Evolutionary conservation across 2,888 invertebrate species (phyloP), one percentile per base, ranked within the genome.

Genomic region (Lamellibrachia columna): DNA sequence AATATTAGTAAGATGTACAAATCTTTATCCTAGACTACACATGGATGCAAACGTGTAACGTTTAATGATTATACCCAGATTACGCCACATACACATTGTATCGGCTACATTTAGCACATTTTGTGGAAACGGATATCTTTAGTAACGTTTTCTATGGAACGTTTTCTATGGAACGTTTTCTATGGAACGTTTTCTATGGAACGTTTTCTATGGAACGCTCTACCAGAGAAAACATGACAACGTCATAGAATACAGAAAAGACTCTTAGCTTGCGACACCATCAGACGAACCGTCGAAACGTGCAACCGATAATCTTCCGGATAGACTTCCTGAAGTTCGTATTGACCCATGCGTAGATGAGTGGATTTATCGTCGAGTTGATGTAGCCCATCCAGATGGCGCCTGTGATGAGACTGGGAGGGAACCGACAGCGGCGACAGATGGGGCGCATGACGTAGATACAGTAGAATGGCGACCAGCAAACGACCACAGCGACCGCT

Each of bases 321-420:
- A 75, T 22, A 75, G 75, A 22, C 75, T 75, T 75, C 75, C 75
- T 15, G 22, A 75, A 75, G 75, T 75, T 75, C 75, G 75, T n/a
- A 75, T 75, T 75, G 75, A 75, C 75, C 22, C 75, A 75, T 75
- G 75, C 75, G 75, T 75, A 75, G 75, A 75, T 75, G 75, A 75
- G 75, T 15, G 75, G 75, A 75, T 75, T 75, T 11, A 75, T 15
- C 75, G 75, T 75, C 75, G 75, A 75, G 75, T 75, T 75, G 75
- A 75, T 75, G 22, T 75, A 75, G 2, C 75, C 75, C 22, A n/a
- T 22, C 75, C 75, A 75, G 75, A 75, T 75, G 75, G 75, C 75
- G 75, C 75, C 75, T 15, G 75, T 75, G 75, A 75, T 75, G 15
- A 75, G 75, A 75, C 75, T 75, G 3, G 75, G 22, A 15, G 75